Evolutionary conservation across 2,888 invertebrate species (phyloP), one percentile per base, ranked within the genome.

Genomic region (Neocrepidodera transversa): DNA sequence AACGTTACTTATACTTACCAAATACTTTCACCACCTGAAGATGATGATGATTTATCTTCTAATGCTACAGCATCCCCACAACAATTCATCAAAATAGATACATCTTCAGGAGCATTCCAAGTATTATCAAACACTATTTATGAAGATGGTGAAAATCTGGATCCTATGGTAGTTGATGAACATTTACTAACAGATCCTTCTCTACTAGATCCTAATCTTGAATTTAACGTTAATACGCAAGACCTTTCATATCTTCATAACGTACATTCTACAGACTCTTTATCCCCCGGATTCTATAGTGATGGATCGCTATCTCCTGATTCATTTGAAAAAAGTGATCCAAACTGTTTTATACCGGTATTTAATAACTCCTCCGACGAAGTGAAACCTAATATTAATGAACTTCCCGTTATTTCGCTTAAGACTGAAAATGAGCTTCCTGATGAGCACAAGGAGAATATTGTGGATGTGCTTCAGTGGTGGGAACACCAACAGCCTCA

Each of bases 31-130:
- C 83, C 84, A 35, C 83, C 84, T 48, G 82, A 82, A 65, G 83
- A 83, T 63, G 81, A 85, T 18, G 79, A 79, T 79, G 82, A 71
- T 80, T 74, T 74, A 77, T 81, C 50, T 35, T 83, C 53, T 40
- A 76, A 82, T 4, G 70, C 83, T 10, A 78, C 80, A 2, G 81
- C 82, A 40, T 77, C 86, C 49, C 82, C 84, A 1, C 82, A 79
- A 42, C 86, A 62, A 76, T 86, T 58, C 69, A 79, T 86, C 26
- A 82, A 86, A 66, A 79, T 88, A 50, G 83, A 85, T 45, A 82
- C 84, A 5, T 81, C 84, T 3, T 81, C 84, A 4, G 87, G 87
- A 74, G 81, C 84, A 2, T 89, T 87, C 71, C 87, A 88, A 68
- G 74, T 88, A 64, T 82, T 87, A 10, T 82, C 86, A 6, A 82